Percentiles rank a stretch among this genome's conserved stretches.
phyloP scores from a whole-genome alignment of 2,113 vertebrate species.

The Tachycineta bicolor region DNA sequence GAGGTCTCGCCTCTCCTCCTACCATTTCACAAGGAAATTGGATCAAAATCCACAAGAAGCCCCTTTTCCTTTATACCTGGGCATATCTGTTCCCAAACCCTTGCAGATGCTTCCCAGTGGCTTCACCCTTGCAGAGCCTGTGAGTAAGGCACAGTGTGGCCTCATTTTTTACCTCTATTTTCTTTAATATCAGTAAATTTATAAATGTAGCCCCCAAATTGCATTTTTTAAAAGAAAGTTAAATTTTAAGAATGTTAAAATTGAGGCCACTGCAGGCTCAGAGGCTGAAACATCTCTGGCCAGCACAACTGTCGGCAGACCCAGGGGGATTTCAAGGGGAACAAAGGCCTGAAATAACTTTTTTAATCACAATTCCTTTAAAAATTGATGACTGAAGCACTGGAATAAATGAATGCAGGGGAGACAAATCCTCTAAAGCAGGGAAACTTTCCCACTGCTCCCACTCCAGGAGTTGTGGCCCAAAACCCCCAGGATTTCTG shows the following conservation, averaged over 20 bases:
- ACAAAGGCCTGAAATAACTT: neutral
- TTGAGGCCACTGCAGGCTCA: neutral
- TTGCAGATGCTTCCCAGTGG: neutral
- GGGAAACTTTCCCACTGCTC: neutral
- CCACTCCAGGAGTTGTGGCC: neutral
- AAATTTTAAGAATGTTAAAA: neutral
- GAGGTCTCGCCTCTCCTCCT: neutral
- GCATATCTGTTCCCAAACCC: neutral
- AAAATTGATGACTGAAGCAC: neutral
- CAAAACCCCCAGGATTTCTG: neutral
- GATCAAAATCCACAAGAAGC: neutral
- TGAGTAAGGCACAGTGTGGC: accelerated
- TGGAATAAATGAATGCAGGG: accelerated
- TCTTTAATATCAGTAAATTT: accelerated
- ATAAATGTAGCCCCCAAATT: neutral
- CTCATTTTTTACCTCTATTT: neutral
- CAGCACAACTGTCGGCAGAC: neutral
- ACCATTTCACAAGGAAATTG: neutral
- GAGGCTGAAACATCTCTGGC: neutral
- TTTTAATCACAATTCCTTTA: neutral
- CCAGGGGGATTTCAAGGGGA: neutral
- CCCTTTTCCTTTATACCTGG: accelerated
- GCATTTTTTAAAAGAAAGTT: neutral
- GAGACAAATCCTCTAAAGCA: neutral
- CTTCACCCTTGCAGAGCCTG: neutral